Evolutionary conservation across 2,888 invertebrate genomes (phyloP).

Genomic region (Polyploca ridens): DNA sequence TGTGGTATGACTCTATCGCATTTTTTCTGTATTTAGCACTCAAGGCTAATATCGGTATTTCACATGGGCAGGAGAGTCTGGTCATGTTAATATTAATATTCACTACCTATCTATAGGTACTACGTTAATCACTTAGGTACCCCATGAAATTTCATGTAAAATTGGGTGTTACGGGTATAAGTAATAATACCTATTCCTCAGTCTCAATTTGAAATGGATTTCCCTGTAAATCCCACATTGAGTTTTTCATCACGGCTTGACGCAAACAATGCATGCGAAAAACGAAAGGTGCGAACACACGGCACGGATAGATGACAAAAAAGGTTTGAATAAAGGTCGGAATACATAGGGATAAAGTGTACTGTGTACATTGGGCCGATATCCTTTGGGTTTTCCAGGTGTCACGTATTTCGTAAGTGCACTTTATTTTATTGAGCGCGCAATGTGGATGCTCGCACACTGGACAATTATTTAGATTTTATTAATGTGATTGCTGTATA

Average conservation of each 20-base stretch:
- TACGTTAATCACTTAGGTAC: background rate
- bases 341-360: constrained; percentile 26
- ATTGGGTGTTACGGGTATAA: background rate
- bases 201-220: constrained; percentile 8
- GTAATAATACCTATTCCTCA: background rate
- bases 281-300: constrained; percentile 36
- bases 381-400: constrained; percentile 47
- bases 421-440: constrained; percentile 36
- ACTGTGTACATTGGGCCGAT: constrained; percentile 35
- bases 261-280: constrained; percentile 21
- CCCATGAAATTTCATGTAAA: background rate
- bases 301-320: constrained; percentile 19
- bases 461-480: no score
- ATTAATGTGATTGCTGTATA: no score
- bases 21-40: no score
- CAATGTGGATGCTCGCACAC: constrained; percentile 24
- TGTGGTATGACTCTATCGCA: no score
- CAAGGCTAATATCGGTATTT: no score
- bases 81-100: background rate
- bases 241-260: constrained; percentile 22
- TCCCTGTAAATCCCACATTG: constrained; percentile 21
- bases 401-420: constrained; percentile 53
- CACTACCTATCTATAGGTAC: no score
- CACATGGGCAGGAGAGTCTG: no score
- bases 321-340: constrained; percentile 33